Evolutionary conservation across 2,888 invertebrate species (phyloP), one percentile per base, ranked within the genome.

Genomic region (Therioaphis trifolii): DNA sequence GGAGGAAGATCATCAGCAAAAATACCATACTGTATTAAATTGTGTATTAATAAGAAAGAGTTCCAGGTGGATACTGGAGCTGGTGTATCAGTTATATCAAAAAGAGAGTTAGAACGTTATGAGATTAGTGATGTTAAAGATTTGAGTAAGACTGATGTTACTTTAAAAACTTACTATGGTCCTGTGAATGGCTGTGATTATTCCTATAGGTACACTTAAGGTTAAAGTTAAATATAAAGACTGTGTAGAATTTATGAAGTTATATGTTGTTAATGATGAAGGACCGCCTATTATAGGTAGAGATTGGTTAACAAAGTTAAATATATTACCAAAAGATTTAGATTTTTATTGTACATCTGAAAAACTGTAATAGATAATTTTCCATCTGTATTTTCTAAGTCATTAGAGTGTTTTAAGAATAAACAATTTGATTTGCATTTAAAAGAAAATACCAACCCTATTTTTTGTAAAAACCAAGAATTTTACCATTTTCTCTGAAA

Each of bases 401-500:
- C 9, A 2, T 63, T 63, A 18, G 29, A 14, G 4, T 63, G 29
- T 63, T 63, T 29, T 29, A 63, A 63, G 15, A 12, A 63, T 29
- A 63, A 29, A 4, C 9, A 9, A 12, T 63, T 63, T 63, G 29
- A 63, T 11, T 63, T 63, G 29, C 4, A 29, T 63, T 63, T 63
- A 63, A 63, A 63, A 63, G 63, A 29, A 15, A 18, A 63, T 29
- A 14, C 18, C 15, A 29, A 11, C 11, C 63, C 63, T 11, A 29
- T 63, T 7, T 63, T 63, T 63, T 63, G 85, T 29, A n/a, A n/a
- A 86, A 86, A 58, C 84, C 87, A 14, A 63, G 87, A 43, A 85
- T 86, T 1, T 52, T 87, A 29, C 87, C 87, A 2, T 87, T 85
- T 68, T 86, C 86, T 15, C 58, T 87, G 11, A 74, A 84, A 12